A percentile compares a stretch with the other conserved stretches of the same genome.
Conservation (phyloP, 2,113 vertebrate species). For the Bolborhynchus lineola region DNA sequence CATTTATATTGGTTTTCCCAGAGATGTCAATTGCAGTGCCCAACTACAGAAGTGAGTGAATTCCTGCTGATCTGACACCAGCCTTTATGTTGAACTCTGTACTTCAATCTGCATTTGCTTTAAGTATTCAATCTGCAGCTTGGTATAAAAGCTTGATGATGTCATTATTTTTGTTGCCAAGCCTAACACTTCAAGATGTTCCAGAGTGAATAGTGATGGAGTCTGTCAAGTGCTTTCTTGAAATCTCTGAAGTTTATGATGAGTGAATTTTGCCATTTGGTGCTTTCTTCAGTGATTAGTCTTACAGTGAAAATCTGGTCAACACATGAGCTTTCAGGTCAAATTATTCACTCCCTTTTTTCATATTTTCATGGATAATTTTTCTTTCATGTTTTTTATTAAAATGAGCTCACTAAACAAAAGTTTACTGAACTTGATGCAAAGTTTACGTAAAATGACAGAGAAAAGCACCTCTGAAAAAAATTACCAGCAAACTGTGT, state of each 20-base stretch:
- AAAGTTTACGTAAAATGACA: not conserved
- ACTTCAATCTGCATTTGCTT: conserved; percentile 2
- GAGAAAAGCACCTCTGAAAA: not conserved
- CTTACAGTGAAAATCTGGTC: conserved; percentile 51
- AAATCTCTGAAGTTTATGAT: conserved; percentile 62
- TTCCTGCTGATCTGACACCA: conserved; percentile 27
- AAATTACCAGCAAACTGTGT: rapidly evolving
- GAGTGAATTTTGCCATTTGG: conserved; percentile 40
- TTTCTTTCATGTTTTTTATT: not conserved
- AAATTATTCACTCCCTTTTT: not conserved
- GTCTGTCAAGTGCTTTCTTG: conserved; percentile 44
- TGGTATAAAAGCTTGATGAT: conserved; percentile 41
- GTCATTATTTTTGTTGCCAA: conserved; percentile 59
- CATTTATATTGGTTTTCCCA: not conserved
- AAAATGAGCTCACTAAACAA: not conserved
- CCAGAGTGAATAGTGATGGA: conserved; percentile 50
- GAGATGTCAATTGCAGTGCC: not conserved
- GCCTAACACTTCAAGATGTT: conserved; percentile 53
- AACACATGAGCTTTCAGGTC: conserved; percentile 53
- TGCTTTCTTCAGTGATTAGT: conserved; percentile 37
- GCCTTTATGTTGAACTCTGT: not conserved
- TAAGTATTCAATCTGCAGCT: conserved; percentile 38
- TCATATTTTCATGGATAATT: not conserved
- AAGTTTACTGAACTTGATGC: not conserved
- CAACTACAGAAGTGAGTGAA: not conserved